Percentiles rank a stretch among this genome's conserved stretches.
These are phyloP conservation scores for Eupeodes luniger DNA, from an alignment of 2,888 invertebrate genomes.

Conservation along the genomic window DNA sequence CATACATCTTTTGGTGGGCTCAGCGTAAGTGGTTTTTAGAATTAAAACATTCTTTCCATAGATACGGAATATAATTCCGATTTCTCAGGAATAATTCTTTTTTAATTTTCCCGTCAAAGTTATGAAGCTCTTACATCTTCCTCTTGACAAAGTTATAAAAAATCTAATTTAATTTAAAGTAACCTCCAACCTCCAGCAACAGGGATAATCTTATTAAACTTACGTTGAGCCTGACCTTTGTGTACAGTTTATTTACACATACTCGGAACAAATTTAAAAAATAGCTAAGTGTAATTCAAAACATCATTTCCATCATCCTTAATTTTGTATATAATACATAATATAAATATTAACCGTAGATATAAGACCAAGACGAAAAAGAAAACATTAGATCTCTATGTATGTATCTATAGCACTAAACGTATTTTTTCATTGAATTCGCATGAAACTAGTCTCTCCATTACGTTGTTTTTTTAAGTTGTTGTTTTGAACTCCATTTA, in stretches of 20 bases:
- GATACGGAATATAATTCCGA: background rate
- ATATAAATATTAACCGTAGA: background rate
- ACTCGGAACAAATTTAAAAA: background rate
- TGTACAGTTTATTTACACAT: constrained; percentile 4
- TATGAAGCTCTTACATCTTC: background rate
- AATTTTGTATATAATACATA: constrained; percentile 18
- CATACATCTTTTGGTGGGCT: background rate
- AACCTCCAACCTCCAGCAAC: too few species aligned
- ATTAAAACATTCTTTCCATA: background rate
- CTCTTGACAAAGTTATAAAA: background rate
- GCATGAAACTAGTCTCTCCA: constrained; percentile 66
- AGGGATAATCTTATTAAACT: background rate
- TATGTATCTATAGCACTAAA: constrained; percentile 40
- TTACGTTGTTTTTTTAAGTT: constrained; percentile 12
- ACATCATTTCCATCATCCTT: constrained; percentile 1
- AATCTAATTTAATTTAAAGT: background rate
- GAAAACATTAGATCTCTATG: constrained; percentile 47
- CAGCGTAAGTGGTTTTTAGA: background rate
- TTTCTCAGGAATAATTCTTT: background rate
- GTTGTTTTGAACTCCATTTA: constrained; percentile 34
- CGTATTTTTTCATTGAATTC: constrained; percentile 26
- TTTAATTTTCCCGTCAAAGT: background rate
- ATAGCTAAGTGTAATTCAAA: background rate
- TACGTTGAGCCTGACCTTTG: background rate
- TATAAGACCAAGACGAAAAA: constrained; percentile 13